Evolutionary conservation across 2,888 invertebrate genomes (phyloP), one percentile per base, ranked within the genome.

Genomic region (Zhuqinia jingwanae): DNA sequence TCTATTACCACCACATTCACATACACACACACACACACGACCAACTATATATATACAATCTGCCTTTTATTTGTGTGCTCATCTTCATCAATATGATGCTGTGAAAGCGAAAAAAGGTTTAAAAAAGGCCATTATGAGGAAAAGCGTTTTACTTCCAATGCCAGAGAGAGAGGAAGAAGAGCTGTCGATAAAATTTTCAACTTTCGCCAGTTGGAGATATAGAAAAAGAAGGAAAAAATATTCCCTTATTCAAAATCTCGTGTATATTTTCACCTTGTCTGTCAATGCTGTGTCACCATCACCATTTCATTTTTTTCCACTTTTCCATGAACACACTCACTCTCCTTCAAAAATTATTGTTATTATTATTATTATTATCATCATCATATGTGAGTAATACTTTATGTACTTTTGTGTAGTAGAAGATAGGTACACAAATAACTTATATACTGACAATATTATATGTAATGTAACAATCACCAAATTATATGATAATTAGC

Each of bases 151-250:
- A 42, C 63, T 65, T 65, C 65, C 50, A 22, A 27, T 68, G 77
- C 36, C 77, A 63, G 78, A 85, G 36, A 25, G 13, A 60, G 63
- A 85, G 85, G 78, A 85, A 8, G 17, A 11, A 60, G 63, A 85
- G 85, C 80, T 80, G 85, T 85, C 85, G 78, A 75, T 75, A 80
- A 79, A 79, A 85, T 85, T 85, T 79, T 85, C 85, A 85, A 85
- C 63, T 58, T 85, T 85, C 73, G 63, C 63, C 78, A 42, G 63
- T 75, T 80, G 56, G 47, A 53, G 58, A 81, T 60, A 73, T n/a
- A n/a, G n/a, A n/a, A 73, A 60, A 76, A 84, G 65, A 84, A 78
- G 50, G 58, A 78, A 50, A 65, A 83, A 79, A 70, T 5, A 75
- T 77, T 58, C 84, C 77, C 77, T 58, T 65, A 15, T 68, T 73